Evolutionary conservation across 2,797 vertebrate species (phyloP).

Genomic region (Syndactyla subalaris): DNA sequence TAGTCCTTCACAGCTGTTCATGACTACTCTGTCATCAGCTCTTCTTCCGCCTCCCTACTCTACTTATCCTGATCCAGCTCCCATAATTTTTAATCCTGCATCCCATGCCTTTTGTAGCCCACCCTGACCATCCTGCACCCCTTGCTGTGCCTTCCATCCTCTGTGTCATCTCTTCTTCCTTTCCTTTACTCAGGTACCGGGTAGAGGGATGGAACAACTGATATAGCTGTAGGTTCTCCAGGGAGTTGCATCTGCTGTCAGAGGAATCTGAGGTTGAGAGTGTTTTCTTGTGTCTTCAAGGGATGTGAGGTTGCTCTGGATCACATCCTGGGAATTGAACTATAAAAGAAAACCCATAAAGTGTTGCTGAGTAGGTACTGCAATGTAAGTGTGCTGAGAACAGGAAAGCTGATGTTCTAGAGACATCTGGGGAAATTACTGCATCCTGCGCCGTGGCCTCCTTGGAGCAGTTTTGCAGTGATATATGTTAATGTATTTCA

Average conservation of each 20-base stretch:
- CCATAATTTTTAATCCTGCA: not conserved
- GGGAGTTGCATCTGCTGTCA: not conserved
- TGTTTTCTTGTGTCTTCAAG: not conserved
- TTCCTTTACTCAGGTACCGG: not conserved
- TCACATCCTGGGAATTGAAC: not conserved
- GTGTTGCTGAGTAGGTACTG: not conserved
- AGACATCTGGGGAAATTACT: not conserved
- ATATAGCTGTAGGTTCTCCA: not conserved
- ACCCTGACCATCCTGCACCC: rapidly evolving
- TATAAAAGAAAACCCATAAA: not conserved
- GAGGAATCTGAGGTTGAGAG: not conserved
- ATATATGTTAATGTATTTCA: not conserved
- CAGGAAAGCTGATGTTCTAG: not conserved
- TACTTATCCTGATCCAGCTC: not conserved
- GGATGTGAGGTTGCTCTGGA: not conserved
- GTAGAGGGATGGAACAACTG: not conserved
- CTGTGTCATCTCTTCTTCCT: not conserved
- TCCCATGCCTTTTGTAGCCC: too few relatives aligned
- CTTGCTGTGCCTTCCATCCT: not conserved
- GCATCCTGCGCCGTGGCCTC: not conserved
- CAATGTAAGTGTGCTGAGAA: not conserved
- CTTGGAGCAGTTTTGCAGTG: not conserved
- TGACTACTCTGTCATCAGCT: not conserved
- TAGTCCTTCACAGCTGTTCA: not conserved
- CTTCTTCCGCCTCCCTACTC: not conserved